Base-by-base conservation (phyloP, 1,140 invertebrate species). In the Phenacoccus solenopsis region DNA sequence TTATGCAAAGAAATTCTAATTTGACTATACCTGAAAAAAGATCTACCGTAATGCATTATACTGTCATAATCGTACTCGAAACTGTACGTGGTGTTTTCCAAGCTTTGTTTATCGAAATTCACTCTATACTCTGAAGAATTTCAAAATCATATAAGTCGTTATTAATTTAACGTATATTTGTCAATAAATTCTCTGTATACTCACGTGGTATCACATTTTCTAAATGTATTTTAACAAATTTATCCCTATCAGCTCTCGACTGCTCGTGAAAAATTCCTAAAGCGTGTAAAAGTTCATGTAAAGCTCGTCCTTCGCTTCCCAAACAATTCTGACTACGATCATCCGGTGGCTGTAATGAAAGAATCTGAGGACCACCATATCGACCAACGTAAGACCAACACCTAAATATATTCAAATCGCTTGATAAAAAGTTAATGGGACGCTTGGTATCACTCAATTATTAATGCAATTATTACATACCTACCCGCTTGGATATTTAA, bases 41-140 rank as follows among this genome's bases (percentile, higher is more conserved):
- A 80, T 70, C 79, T 81, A 2, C 87, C 87, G 74, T 89, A 89
- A 75, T 89, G 87, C 87, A 89, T 88, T 35, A 89, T 87, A 30
- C 85, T 87, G 69, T 87, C 82, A 74, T 86, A 88, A 74, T 89
- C 87, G 73, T 89, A 89, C 72, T 87, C 84, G 76, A 84, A 87
- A 68, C 78, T 81, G 73, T 84, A 83, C 0, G 84, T 84, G 22
- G 84, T 85, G 74, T 87, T 86, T 56, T 80, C 82, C 71, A 80
- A 76, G 73, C 82, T 83, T 73, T 86, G 80, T 78, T 88, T 84
- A 73, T 84, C 79, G 77, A 88, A 83, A 78, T 87, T 82, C 13
- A 79, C 78, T 70, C 80, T 75, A 73, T 82, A 85, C 71, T 79
- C 84, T 85, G 76, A 35, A 82, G 80, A 71, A 71, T 25, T 57